phyloP scores from a whole-genome alignment of 2,113 vertebrate genomes.

The Spilogale gracilis region DNA sequence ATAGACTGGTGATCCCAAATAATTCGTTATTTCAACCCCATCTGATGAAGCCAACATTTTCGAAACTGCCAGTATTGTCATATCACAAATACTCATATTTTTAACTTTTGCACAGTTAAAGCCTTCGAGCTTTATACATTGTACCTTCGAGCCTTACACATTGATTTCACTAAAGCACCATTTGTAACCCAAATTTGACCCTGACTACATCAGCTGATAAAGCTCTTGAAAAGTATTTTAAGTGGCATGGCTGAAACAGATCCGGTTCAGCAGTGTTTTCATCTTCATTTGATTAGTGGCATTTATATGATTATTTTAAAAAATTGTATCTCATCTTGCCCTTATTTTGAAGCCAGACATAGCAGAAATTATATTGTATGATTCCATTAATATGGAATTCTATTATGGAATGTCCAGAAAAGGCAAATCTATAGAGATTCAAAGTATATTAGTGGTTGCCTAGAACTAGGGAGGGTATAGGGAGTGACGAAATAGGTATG shows the following conservation, averaged over 20 bases:
- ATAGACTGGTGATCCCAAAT: constrained; percentile 16
- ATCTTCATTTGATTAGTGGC: neutral
- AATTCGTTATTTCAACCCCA: neutral
- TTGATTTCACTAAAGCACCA: neutral
- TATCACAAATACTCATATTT: constrained; percentile 2
- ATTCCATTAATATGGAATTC: neutral
- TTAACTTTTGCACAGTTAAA: constrained; percentile 4
- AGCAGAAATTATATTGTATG: neutral
- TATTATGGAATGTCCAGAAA: neutral
- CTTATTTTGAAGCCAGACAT: neutral
- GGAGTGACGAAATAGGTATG: neutral
- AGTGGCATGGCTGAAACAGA: neutral
- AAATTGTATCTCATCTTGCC: neutral
- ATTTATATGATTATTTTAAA: neutral
- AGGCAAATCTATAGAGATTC: neutral
- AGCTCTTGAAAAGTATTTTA: constrained; percentile 1
- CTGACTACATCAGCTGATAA: neutral
- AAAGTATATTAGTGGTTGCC: neutral
- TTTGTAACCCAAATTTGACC: neutral
- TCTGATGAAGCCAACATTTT: constrained; percentile 35
- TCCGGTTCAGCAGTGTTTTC: neutral
- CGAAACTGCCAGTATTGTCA: constrained; percentile 1
- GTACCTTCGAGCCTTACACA: neutral
- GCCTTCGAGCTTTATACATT: neutral
- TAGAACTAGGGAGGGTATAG: neutral